Percentiles rank a stretch among this genome's conserved stretches.
These are phyloP conservation scores for Frieseomelitta varia DNA, from an alignment of 1,140 invertebrate species.

Conservation along the genomic window DNA sequence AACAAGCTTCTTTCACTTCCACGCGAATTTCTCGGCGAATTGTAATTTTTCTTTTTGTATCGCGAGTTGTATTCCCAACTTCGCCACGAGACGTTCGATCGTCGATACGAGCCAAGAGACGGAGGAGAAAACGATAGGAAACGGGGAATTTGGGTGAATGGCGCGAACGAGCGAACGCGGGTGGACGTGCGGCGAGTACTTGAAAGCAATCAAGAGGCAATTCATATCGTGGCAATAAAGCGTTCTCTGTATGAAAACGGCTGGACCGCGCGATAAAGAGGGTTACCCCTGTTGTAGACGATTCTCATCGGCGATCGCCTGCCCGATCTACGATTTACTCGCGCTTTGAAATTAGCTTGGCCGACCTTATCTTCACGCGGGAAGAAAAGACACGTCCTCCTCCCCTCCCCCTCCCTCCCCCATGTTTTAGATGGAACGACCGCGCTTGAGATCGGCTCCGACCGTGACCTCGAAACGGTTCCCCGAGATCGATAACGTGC, in stretches of 20 bases:
- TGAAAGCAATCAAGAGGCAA: conserved; percentile 59
- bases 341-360: not conserved
- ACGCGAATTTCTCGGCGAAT: too few relatives aligned
- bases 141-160: not conserved
- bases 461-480: not conserved
- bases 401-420: too few relatives aligned
- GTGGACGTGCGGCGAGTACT: conserved; percentile 13
- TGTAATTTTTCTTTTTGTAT: too few relatives aligned
- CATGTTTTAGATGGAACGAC: too few relatives aligned
- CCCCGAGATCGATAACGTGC: not conserved
- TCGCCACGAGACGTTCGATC: not conserved
- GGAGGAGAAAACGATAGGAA: not conserved
- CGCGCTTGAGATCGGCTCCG: not conserved
- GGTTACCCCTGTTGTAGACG: not conserved
- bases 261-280: conserved; percentile 53
- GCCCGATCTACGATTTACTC: not conserved
- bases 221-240: conserved; percentile 57
- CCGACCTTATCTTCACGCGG: not conserved
- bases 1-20: too few relatives aligned
- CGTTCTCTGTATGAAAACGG: conserved; percentile 51
- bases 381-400: not conserved
- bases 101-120: not conserved
- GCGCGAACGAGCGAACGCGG: not conserved
- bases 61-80: too few relatives aligned
- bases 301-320: conserved; percentile 4